Evolutionary conservation across 1,140 invertebrate species (phyloP).

Genomic region (Phortica variegata): DNA sequence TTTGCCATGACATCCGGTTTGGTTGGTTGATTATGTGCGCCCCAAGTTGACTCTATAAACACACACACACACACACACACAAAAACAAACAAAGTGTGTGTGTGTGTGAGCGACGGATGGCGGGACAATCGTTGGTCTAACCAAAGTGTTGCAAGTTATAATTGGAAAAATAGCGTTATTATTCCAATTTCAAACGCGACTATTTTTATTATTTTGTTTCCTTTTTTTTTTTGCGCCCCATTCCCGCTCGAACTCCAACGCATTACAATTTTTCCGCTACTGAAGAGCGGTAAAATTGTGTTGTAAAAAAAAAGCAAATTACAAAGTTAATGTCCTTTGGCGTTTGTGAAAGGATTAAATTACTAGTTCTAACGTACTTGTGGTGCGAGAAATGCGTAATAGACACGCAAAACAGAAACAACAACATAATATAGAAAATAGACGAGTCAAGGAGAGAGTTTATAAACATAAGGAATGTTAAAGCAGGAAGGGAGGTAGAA

Average conservation of each 20-base stretch:
- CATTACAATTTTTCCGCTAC: not conserved
- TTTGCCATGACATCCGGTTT: not conserved
- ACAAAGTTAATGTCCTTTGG: conserved; percentile 53
- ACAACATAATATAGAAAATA: too few species aligned
- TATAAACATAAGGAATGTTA: too few species aligned
- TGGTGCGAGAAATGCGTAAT: not conserved
- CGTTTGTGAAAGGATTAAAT: conserved; percentile 43
- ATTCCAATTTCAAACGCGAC: not conserved
- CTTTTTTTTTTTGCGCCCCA: not conserved
- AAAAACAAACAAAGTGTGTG: too few species aligned
- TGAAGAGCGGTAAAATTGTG: conserved; percentile 25
- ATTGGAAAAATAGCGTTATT: conserved; percentile 40
- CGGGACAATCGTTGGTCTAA: conserved; percentile 24
- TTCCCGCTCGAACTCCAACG: too few species aligned
- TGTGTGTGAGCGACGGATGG: conserved; percentile 18
- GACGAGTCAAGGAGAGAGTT: too few species aligned
- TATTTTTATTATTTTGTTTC: not conserved
- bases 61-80: too few species aligned
- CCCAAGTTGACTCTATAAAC: conserved; percentile 12
- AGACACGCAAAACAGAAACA: too few species aligned
- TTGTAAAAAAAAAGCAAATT: conserved; percentile 44
- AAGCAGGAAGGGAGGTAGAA: too few species aligned
- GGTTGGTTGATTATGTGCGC: not conserved
- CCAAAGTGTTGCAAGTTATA: conserved; percentile 45
- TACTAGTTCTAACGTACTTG: conserved; percentile 32